Evolutionary conservation across 2,113 vertebrate genomes (phyloP), one percentile per base, ranked within the genome.

Genomic region (Hippoglossus stenolepis): DNA sequence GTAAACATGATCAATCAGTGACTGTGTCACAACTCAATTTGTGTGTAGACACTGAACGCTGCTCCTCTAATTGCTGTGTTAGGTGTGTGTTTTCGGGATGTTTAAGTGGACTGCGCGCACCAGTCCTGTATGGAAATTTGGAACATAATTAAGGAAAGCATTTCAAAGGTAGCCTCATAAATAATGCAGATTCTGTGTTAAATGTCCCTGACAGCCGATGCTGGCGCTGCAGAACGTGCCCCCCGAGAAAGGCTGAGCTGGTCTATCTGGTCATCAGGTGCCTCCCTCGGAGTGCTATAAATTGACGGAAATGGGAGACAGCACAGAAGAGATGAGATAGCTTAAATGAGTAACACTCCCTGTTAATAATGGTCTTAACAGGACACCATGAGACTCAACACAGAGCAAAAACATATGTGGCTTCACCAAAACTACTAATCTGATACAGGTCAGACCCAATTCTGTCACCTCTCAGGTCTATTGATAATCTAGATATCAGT

Each of bases 151-250:
- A 93, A 87, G 82, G 82, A 89, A 88, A 87, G 83, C 82, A 78
- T 93, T 93, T 92, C 83, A 91, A 89, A 85, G 86, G 86, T 88
- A 86, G 85, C 80, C 93, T 93, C 91, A 95, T 95, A 94, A 94
- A 94, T 94, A 95, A 94, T 94, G 93, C 87, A 93, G 90, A 91
- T 92, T 89, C 51, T 40, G 74, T 78, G 90, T 85, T 93, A 90
- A 93, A 92, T 90, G 86, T 88, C 79, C 90, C 91, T 93, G 93
- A 93, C 91, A 90, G 85, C 71, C 78, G 70, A 76, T 94, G 93
- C 93, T 95, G 90, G 87, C 88, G 15, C 82, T 85, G 94, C 93
- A 94, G 85, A 92, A 93, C 70, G 74, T 83, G 75, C 67, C 85
- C 45, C 78, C 65, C 47, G 28, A 84, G 91, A 92, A 92, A 75